Evolutionary conservation across 2,113 vertebrate genomes (phyloP), one percentile per base, ranked within the genome.

Genomic region (Paramormyrops kingsleyae): DNA sequence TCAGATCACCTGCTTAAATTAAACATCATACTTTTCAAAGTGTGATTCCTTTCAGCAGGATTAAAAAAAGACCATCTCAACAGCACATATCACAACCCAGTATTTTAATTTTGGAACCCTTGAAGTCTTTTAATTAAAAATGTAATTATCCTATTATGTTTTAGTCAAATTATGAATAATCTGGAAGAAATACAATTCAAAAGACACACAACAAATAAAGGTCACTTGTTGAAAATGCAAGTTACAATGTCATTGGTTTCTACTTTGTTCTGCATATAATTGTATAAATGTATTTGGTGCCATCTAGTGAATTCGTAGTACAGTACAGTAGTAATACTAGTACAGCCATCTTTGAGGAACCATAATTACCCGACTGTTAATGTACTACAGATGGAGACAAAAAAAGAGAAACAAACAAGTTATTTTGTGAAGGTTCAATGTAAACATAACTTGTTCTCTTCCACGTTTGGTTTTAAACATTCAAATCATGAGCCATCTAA

Each of bases 281-380:
- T 88, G 44, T 74, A 56, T 74, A 62, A 70, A 47, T 49, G 88
- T 88, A 44, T 88, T 31, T 88, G 62, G 62, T 88, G 62, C 88
- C 88, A 88, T 46, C 88, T 88, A 77, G 88, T 88, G 88, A 50
- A 62, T 12, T 9, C 1, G 31, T 35, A 8, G 7, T 39, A 56
- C 24, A 53, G 39, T 49, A 27, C 27, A 56, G 39, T 42, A 35
- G 19, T 84, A 27, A 27, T 27, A 31, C 27, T 35, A 35, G 27
- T 70, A 19, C 35, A 39, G 35, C 44, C 44, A 47, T 7, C 24
- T 47, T 27, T 85, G 46, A 85, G 42, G 44, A 49, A 49, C 42
- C 19, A 49, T 12, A 49, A 39, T 39, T 39, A 35, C 35, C n/a
- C 31, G 31, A 17, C 27, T 31, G 62, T 66, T 35, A 42, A 80